Base-by-base conservation (phyloP, 2,888 invertebrate genomes). In the Venusia cambrica region DNA sequence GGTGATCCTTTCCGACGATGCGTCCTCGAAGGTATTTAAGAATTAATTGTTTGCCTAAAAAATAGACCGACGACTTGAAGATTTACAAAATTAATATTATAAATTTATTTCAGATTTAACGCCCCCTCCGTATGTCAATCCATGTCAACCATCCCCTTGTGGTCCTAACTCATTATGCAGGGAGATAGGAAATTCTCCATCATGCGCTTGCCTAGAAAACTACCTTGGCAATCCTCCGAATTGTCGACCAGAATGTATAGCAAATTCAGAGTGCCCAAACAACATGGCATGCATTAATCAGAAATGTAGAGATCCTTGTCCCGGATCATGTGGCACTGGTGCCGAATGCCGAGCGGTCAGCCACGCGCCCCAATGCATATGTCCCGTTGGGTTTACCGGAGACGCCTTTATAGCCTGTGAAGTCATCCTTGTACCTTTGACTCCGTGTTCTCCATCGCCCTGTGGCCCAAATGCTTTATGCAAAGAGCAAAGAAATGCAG, bases 391-490 rank as follows among this genome's bases (percentile, higher is more conserved):
- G 38, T 91, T 81, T 46, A 88, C 89, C 8, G 92, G 92, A 34
- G 90, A 92, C 74, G 90, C 92, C 10, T 92, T 92, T 54, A 83
- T 84, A 22, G 84, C 83, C 45, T 92, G 90, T 68, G 64, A 57
- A 51, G 69, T 80, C 12, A 51, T 75, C 10, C 75, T 87, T 39
- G 66, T 85, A 4, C 88, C 89, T 57, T 73, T 88, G 31, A 81
- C 85, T 37, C 93, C 91, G 27, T 93, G 93, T 60, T 83, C 88
- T 9, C 92, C 92, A 6, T 92, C 92, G 17, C 92, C 93, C 0
- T 94, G 94, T 67, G 93, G 94, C 5, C 74, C 92, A 3, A 93
- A 93, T 57, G 92, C 93, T n/a, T 67, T 90, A 52, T 94, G 94
- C 56, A 89, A 88, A 62, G 92, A 92, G 68, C 88, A 89, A 51